Conservation (phyloP, 64 coral and sea anemone genomes). For the Stichodactyla mertensii region DNA sequence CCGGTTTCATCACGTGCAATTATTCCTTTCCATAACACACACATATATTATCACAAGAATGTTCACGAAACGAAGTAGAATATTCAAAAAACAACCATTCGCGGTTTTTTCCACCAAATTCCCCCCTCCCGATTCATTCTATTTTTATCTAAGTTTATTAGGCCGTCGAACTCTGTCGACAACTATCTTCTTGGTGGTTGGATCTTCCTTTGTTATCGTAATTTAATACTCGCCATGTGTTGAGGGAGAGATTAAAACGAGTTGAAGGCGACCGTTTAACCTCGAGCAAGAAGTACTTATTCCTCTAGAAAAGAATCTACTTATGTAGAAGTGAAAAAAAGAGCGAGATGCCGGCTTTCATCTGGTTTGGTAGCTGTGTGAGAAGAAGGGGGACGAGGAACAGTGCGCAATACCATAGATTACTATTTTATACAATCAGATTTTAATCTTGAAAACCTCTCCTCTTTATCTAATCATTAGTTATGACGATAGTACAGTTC, state of each 20-base stretch:
- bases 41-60: no score
- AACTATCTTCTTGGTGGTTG: not conserved
- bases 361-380: not conserved
- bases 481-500: not conserved
- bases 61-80: no score
- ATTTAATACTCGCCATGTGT: not conserved
- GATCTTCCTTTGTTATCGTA: not conserved
- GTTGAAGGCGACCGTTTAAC: not conserved
- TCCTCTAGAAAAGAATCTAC: not conserved
- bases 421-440: not conserved
- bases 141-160: not conserved
- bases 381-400: not conserved
- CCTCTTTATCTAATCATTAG: not conserved
- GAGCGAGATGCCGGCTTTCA: not conserved
- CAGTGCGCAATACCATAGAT: not conserved
- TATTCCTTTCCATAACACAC: no score
- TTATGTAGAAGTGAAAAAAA: not conserved
- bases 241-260: not conserved
- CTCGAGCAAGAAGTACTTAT: not conserved
- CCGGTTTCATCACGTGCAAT: not conserved
- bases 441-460: not conserved
- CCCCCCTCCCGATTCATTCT: not conserved
- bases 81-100: no score
- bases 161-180: conserved; percentile 6
- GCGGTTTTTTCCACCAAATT: no score